Evolutionary conservation across 2,888 invertebrate genomes (phyloP), one percentile per base, ranked within the genome.

Genomic region (Stegophylla sp.): DNA sequence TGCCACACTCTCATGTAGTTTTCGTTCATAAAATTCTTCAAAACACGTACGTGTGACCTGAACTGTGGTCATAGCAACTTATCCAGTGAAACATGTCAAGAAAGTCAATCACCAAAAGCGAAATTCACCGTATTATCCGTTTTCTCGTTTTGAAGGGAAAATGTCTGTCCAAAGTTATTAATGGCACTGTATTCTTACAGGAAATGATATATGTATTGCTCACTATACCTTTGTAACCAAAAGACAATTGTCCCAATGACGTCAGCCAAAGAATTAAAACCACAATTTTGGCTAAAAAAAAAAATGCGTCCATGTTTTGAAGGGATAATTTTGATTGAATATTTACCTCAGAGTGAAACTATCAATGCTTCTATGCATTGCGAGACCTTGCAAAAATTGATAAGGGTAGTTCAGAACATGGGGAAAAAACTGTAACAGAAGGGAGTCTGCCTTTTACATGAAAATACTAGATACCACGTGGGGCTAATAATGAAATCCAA

Each of bases 21-120:
- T 63, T 28, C 28, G 7, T 69, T 20, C 20, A 53, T n/a, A n/a
- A n/a, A n/a, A 17, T 7, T 0, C n/a, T 69, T 69, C 28, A 51
- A n/a, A 34, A 69, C 48, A 51, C 26, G 53, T 71, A 53, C 34
- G 41, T 71, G n/a, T 71, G 15, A 71, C 34, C n/a, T n/a, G n/a
- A 59, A 72, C 56, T 23, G 41, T 59, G 20, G 10, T 23, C 72
- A 2, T 23, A 72, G 0, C 0, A 59, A 41, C 41, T 56, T 43
- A 59, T 72, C 23, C 59, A 9, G 61, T 59, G 0, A 73, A 73
- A 59, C 41, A 61, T 59, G 59, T 61, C 26, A 26, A 59, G 59
- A 26, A 45, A 59, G 23, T 73, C 43, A 59, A 43, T 26, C 43
- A 17, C 26, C 45, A 45, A 73, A 59, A 43, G 26, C 43, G 59